phyloP scores from a whole-genome alignment of 2,888 invertebrate genomes.

The Neuroscelio doddi region DNA sequence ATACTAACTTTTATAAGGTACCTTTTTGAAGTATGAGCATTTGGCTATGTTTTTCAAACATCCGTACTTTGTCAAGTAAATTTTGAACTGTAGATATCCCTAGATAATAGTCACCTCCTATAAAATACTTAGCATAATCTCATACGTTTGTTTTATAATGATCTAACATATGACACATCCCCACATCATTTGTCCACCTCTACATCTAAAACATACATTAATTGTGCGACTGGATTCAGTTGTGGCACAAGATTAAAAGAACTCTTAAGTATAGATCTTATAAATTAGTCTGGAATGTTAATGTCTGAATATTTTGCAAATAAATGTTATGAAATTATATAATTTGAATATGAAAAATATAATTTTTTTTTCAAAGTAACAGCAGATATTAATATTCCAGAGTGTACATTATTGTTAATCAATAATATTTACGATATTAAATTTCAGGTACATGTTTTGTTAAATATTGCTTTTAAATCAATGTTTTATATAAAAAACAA shows the following conservation, averaged over 20 bases:
- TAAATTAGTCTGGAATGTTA: neutral
- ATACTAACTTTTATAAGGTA: conserved; percentile 62
- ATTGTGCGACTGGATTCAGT: too few relatives aligned
- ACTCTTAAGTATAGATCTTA: neutral
- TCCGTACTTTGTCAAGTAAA: too few relatives aligned
- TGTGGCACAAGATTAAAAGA: conserved; percentile 38
- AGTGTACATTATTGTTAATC: neutral
- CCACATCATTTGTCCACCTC: too few relatives aligned
- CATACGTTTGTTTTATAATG: too few relatives aligned
- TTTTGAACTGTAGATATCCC: too few relatives aligned
- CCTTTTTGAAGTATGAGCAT: conserved; percentile 66
- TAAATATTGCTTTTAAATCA: conserved; percentile 33
- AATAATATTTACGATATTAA: neutral
- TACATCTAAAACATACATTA: too few relatives aligned
- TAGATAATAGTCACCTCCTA: too few relatives aligned
- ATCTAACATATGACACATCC: too few relatives aligned
- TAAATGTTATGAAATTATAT: neutral
- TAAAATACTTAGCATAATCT: too few relatives aligned
- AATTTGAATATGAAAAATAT: neutral
- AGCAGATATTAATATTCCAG: neutral
- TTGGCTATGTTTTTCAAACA: conserved; percentile 51
- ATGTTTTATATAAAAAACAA: conserved; percentile 8
- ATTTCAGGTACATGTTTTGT: conserved; percentile 36
- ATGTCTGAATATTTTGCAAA: neutral
- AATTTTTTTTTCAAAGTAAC: neutral